phyloP scores from a whole-genome alignment of 2,888 invertebrate genomes.

The Endotricha flammealis region DNA sequence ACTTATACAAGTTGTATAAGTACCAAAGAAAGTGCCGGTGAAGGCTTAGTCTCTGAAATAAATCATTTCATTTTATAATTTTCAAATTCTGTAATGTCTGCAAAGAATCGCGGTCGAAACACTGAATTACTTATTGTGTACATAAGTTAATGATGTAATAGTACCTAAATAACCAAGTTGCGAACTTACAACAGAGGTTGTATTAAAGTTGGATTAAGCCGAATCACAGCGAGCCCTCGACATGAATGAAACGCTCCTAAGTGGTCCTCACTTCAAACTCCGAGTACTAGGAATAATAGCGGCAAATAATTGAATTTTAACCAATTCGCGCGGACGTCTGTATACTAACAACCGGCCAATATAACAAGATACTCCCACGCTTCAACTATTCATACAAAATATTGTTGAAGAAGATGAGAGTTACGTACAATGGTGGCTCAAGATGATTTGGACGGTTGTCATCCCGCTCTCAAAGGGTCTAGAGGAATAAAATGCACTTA shows the following conservation, averaged over 20 bases:
- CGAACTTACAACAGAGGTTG: constrained; percentile 24
- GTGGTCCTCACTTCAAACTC: constrained; percentile 48
- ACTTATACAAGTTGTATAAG: too few species aligned
- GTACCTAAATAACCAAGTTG: constrained; percentile 16
- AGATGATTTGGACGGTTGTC: constrained; percentile 21
- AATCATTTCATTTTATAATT: too few species aligned
- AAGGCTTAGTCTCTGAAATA: too few species aligned
- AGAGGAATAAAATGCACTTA: constrained; percentile 62
- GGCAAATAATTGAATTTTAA: constrained; percentile 62
- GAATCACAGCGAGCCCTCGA: constrained; percentile 35
- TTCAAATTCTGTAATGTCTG: too few species aligned
- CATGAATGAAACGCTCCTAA: constrained; percentile 39
- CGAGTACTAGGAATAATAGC: constrained; percentile 49
- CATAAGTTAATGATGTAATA: too few species aligned
- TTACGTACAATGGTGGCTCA: constrained; percentile 22
- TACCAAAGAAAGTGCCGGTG: too few species aligned
- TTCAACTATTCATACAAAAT: constrained; percentile 16
- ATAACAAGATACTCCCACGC: constrained; percentile 21
- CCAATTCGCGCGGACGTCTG: constrained; percentile 48
- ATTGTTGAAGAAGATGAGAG: constrained; percentile 9
- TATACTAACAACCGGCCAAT: constrained; percentile 28
- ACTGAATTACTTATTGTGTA: too few species aligned
- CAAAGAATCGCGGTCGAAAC: too few species aligned
- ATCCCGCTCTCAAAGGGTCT: constrained; percentile 45
- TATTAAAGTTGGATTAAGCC: constrained; percentile 45